Evolutionary conservation across 2,113 vertebrate genomes (phyloP), one percentile per base, ranked within the genome.

Genomic region (Sylvia atricapilla): DNA sequence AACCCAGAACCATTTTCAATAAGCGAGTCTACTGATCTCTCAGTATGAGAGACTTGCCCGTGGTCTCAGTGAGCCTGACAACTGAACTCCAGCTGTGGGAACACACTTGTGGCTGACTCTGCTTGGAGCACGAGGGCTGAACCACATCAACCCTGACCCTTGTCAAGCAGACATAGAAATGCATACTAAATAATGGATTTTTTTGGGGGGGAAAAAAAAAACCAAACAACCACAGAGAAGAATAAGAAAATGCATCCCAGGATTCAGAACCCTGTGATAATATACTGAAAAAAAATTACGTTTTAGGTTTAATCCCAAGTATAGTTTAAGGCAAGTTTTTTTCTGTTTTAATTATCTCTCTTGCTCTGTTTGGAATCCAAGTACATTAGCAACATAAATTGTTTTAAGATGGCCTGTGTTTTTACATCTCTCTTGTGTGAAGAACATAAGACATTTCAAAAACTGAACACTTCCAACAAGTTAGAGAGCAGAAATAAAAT

Each of bases 41-140:
- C 98, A 97, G 59, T 94, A 94, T 96, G 96, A 97, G 97, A 98
- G 96, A 91, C 87, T 58, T 62, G 79, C 75, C 81, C 81, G 13
- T 20, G 88, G 78, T 67, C 94, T 68, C 92, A 91, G 94, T 30
- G 69, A 94, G 84, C 87, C 88, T 93, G 95, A 96, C 94, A 95
- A 91, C 77, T 63, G 75, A 95, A 89, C 39, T 94, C 66, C 43
- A 90, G 93, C 76, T 87, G 47, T 87, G 84, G 73, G 75, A 90
- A 92, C 62, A 85, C 87, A 22, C 87, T 8, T 1, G 78, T 24
- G 87, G 46, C 87, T 82, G 46, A 15, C 69, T 60, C 78, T 89
- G 60, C 87, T 30, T 11, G 18, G 19, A 39, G 69, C 87, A 52
- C 0, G 8, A 52, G 43, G 69, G 44, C 0, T 75, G 15, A 75